phyloP scores from a whole-genome alignment of 2,113 vertebrate species.

The Solea senegalensis region DNA sequence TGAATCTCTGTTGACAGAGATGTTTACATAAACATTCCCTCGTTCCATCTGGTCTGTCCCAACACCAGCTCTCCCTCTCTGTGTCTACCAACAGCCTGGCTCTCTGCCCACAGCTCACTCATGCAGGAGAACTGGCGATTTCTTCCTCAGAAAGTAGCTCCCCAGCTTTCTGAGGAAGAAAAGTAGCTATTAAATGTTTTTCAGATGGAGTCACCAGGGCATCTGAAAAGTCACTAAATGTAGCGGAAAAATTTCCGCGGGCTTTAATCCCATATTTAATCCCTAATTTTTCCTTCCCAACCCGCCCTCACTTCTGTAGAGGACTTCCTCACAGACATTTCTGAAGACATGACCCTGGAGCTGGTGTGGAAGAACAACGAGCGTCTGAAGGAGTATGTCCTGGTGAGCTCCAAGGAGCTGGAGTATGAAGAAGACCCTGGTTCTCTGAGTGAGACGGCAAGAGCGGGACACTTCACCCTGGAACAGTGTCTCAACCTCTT shows the following conservation, averaged over 20 bases:
- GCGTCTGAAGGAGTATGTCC: conserved; percentile 92
- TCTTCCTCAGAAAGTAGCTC: too few relatives aligned
- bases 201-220: too few relatives aligned
- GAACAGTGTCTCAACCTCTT: conserved; percentile 99
- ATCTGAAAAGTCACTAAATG: too few relatives aligned
- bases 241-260: too few relatives aligned
- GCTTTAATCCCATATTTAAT: neutral
- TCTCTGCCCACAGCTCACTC: too few relatives aligned
- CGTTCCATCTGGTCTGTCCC: neutral
- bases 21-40: too few relatives aligned
- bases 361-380: conserved; percentile 98
- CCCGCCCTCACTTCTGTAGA: conserved; percentile 67
- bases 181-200: too few relatives aligned
- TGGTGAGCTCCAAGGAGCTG: conserved; percentile 96
- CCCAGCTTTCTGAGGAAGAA: too few relatives aligned
- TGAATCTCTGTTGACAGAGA: too few relatives aligned
- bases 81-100: too few relatives aligned
- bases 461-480: conserved; percentile 95
- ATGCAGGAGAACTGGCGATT: too few relatives aligned
- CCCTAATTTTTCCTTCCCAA: neutral
- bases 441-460: conserved; percentile 91
- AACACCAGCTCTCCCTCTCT: too few relatives aligned
- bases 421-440: conserved; percentile 93
- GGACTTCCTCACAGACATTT: conserved; percentile 84
- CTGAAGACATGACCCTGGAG: conserved; percentile 88